Percentiles rank a stretch among this genome's conserved stretches.
phyloP scores from a whole-genome alignment of 2,888 invertebrate genomes.

The Drosophila phalerata region DNA sequence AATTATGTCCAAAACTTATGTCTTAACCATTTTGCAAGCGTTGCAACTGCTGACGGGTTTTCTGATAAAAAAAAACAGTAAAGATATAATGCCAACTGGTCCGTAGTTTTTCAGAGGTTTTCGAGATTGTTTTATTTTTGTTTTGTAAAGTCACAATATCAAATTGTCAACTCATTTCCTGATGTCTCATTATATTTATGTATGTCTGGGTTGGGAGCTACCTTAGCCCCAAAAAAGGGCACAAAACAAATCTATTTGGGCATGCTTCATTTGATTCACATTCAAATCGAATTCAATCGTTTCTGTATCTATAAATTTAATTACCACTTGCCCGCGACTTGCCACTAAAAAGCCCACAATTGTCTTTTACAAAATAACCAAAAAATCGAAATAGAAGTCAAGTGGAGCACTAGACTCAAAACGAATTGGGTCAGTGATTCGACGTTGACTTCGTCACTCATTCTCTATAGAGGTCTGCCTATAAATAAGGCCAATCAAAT shows the following conservation, averaged over 20 bases:
- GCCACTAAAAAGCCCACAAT: slow-evolving; percentile 47
- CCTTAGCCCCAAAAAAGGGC: slow-evolving; percentile 52
- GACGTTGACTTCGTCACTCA: slow-evolving; percentile 33
- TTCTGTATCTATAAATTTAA: slow-evolving; percentile 66
- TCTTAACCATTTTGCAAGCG: slow-evolving; percentile 57
- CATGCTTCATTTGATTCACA: slow-evolving; percentile 70
- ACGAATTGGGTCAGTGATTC: slow-evolving; percentile 63
- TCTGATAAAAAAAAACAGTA: slow-evolving; percentile 43
- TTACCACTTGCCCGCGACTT: slow-evolving; percentile 69
- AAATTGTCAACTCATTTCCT: slow-evolving; percentile 74
- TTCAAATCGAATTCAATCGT: slow-evolving; percentile 51
- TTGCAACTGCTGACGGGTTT: slow-evolving; percentile 59
- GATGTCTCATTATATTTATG: slow-evolving; percentile 18
- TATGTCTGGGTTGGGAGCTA: slow-evolving; percentile 13
- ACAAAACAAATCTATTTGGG: slow-evolving; percentile 55
- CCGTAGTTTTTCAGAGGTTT: slow-evolving; percentile 8
- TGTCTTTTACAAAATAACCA: slow-evolving; percentile 24
- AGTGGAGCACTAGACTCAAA: slow-evolving; percentile 54
- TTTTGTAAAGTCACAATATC: slow-evolving; percentile 16
- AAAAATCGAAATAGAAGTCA: slow-evolving; percentile 33
- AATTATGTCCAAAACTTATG: slow-evolving; percentile 79
- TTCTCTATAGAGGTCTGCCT: slow-evolving; percentile 23
- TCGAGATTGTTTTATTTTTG: slow-evolving; percentile 4
- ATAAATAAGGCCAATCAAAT: slow-evolving; percentile 52
- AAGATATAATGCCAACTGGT: slow-evolving; percentile 24